A percentile compares a stretch with the other conserved stretches of the same genome.
Conservation (phyloP, 2,888 invertebrate species). For the Microplitis manilae region DNA sequence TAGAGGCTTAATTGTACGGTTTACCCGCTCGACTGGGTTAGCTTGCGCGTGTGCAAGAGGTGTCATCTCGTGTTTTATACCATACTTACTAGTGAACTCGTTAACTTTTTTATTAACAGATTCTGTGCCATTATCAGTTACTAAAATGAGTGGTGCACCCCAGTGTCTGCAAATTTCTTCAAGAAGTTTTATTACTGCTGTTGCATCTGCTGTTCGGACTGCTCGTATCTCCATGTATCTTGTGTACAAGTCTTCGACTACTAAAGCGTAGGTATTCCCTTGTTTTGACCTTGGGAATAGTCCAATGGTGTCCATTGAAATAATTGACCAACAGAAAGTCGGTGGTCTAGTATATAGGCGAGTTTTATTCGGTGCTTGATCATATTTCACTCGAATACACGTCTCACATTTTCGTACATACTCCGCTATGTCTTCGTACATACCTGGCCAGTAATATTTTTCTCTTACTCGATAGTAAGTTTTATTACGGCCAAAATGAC, state of each 20-base stretch:
- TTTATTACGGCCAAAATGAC: neutral
- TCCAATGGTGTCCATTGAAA: no score
- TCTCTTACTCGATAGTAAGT: neutral
- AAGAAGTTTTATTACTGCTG: neutral
- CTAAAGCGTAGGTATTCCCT: neutral
- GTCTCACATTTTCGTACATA: no score
- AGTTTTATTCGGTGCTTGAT: no score
- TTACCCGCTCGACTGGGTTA: constrained; percentile 8
- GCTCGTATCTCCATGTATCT: neutral
- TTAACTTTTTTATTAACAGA: neutral
- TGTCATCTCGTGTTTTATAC: no score
- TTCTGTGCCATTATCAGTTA: neutral
- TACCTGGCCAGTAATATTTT: neutral
- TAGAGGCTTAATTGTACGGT: no score
- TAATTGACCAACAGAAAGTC: no score
- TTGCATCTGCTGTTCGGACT: neutral
- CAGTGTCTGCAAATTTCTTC: neutral
- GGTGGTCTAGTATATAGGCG: no score
- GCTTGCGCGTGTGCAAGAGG: constrained; percentile 2
- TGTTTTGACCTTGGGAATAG: neutral
- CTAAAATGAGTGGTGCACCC: neutral
- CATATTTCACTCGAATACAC: no score
- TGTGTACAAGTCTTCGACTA: neutral
- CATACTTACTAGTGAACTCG: neutral
- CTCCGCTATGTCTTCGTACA: neutral